Base-by-base conservation (phyloP, 37 sponge, comb jelly and placozoan genomes). In the Trichoplax adhaerens region DNA sequence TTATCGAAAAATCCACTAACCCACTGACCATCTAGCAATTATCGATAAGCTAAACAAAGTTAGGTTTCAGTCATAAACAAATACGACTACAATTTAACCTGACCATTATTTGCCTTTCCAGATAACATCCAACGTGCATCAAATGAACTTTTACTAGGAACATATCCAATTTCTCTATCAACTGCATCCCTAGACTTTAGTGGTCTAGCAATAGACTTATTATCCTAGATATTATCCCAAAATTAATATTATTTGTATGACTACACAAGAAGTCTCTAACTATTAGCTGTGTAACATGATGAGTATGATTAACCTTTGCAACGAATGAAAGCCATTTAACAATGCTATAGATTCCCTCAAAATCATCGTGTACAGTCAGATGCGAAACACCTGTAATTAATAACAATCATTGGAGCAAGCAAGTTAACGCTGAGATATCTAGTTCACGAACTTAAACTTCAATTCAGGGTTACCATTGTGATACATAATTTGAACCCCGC, bases 401-500 rank as follows among this genome's bases (percentile, higher is more conserved):
- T 12, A 67, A 54, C 10, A 60, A 60, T 12, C 12, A 10, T 60
- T 60, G 62, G 12, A 10, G 5, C 72, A 54, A 5, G 57, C 7
- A 5, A 5, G 5, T n/a, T 50, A 49, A 70, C 5, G 8, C 66
- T 50, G 74, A 6, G 59, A 66, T 5, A 54, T 4, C 29, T 56
- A 54, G 5, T 58, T 55, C 72, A 74, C 52, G 51, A 54, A 5
- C 72, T n/a, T 4, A 4, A 48, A 5, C 47, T 3, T 58, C 63
- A 55, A 54, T 57, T 57, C 55, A 62, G 10, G 4, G 76, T 74
- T 56, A 86, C 94, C 95, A 78, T 95, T 95, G 73, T 87, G 78
- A 80, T 80, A 75, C 98, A 95, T 95, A 64, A 95, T 91, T 82
- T 91, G 98, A 5, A 75, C 79, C 3, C 98, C 98, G 3, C 98